Conservation (phyloP, 2,113 vertebrate species). For the Harpagus bidentatus region DNA sequence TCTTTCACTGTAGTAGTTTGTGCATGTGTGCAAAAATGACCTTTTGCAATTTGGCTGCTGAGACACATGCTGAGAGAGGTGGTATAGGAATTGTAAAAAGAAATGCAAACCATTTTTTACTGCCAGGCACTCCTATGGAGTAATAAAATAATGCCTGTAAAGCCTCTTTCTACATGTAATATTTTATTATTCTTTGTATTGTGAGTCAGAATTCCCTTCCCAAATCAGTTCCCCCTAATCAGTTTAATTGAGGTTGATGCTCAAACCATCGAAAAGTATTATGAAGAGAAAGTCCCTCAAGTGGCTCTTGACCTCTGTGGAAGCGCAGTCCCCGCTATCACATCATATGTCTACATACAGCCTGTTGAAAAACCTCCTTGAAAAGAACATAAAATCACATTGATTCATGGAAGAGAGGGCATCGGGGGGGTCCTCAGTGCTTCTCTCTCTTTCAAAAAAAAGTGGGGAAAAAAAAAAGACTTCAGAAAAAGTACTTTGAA, state of each 20-base stretch:
- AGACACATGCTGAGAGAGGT: not conserved
- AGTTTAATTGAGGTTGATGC: not conserved
- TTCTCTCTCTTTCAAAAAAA: not conserved
- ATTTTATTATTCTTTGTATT: not conserved
- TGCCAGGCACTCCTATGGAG: not conserved
- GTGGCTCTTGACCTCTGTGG: not conserved
- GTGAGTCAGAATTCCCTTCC: not conserved
- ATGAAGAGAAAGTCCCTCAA: not conserved
- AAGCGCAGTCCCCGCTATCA: not conserved
- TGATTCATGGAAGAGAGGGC: not conserved
- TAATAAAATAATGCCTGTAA: not conserved
- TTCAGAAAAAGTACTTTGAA: conserved; percentile 53
- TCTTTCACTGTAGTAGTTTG: not conserved
- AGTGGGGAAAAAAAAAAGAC: not conserved
- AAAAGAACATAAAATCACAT: not conserved
- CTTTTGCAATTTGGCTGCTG: not conserved
- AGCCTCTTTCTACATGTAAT: not conserved
- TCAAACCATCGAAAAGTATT: not conserved
- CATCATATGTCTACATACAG: not conserved
- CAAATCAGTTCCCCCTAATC: not conserved
- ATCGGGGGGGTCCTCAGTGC: not conserved
- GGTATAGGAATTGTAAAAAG: not conserved
- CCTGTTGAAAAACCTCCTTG: not conserved
- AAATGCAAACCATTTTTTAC: not conserved
- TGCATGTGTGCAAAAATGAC: not conserved